phyloP scores from a whole-genome alignment of 2,797 vertebrate genomes.

The Acanthiza pusilla region DNA sequence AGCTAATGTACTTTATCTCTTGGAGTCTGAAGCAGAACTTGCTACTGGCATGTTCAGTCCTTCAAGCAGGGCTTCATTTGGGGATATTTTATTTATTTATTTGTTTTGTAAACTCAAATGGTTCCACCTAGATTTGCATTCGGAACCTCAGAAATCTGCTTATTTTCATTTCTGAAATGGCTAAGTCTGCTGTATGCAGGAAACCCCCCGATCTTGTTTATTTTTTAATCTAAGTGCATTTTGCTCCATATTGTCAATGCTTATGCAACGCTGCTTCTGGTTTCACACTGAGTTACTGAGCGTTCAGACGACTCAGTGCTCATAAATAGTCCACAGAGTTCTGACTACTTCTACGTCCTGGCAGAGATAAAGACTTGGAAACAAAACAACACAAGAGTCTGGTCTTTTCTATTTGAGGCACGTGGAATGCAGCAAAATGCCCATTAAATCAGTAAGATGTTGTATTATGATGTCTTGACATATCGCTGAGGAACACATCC shows the following conservation, averaged over 20 bases:
- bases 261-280: constrained; percentile 37
- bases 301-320: neutral
- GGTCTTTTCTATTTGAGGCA: neutral
- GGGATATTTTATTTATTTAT: constrained; percentile 11
- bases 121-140: constrained; percentile 68
- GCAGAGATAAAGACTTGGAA: neutral
- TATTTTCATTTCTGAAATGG: constrained; percentile 47
- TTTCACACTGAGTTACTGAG: neutral
- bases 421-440: neutral
- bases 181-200: neutral
- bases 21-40: constrained; percentile 65
- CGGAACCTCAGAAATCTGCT: constrained; percentile 62
- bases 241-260: constrained; percentile 39
- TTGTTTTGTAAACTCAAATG: constrained; percentile 30
- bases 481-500: neutral
- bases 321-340: neutral
- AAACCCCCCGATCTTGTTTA: neutral
- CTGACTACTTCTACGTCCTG: neutral
- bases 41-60: constrained; percentile 60
- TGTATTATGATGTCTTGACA: neutral
- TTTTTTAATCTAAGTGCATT: constrained; percentile 49
- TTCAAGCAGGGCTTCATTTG: constrained; percentile 24
- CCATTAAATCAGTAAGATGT: neutral
- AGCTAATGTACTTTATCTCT: constrained; percentile 64
- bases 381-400: neutral